Percentiles rank a stretch among this genome's conserved stretches.
Evolutionary conservation across 2,888 invertebrate genomes (phyloP).

Genomic region (Gastrophysa polygoni): DNA sequence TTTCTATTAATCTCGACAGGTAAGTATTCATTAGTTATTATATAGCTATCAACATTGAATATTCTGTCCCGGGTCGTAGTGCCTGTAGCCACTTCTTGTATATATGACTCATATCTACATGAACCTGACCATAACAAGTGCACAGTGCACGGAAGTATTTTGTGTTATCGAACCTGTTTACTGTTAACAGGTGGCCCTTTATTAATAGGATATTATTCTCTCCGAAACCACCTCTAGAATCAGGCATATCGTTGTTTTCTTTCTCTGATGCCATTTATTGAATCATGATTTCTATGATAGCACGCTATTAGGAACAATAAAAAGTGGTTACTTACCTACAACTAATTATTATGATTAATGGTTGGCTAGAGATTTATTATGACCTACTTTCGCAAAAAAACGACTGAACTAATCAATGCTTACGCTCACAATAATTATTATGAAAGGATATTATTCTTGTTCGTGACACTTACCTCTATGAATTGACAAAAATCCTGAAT

Average conservation of each 20-base stretch:
- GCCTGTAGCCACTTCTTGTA: not conserved
- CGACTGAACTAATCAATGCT: constrained; percentile 18
- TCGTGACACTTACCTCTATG: constrained; percentile 4
- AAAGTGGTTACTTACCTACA: constrained; percentile 13
- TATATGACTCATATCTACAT: not conserved
- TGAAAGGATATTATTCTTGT: not conserved
- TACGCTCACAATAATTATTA: constrained; percentile 14
- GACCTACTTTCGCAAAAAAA: constrained; percentile 29
- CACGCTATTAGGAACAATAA: too few species aligned
- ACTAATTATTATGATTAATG: constrained; percentile 19
- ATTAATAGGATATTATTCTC: not conserved
- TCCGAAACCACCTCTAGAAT: too few species aligned
- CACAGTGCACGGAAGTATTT: not conserved
- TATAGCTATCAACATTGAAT: too few species aligned
- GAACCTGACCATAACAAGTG: not conserved
- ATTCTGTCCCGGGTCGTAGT: not conserved
- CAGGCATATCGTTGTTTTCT: too few species aligned
- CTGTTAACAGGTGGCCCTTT: constrained; percentile 7
- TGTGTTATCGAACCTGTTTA: not conserved
- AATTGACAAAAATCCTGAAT: not conserved
- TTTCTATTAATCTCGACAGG: too few species aligned
- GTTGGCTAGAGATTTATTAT: constrained; percentile 25
- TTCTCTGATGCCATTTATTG: too few species aligned
- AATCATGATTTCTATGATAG: too few species aligned
- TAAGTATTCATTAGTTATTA: too few species aligned